Conservation (phyloP, 2,797 vertebrate genomes). For the Eidolon dupreanum region DNA sequence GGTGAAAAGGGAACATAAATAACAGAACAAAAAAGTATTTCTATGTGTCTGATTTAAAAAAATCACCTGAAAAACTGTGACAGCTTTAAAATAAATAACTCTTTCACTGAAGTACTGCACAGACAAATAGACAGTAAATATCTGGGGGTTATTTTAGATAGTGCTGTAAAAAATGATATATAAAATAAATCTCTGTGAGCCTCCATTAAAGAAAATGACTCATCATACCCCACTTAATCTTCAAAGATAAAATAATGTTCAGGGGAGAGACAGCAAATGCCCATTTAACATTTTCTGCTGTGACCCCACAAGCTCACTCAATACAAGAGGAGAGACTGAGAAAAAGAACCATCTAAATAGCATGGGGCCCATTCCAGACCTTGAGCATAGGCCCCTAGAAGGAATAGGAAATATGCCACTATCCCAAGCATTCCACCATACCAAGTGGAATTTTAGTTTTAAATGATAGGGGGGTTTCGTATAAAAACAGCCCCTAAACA, state of each 20-base stretch:
- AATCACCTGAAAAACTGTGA: not conserved
- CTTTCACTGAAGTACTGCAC: not conserved
- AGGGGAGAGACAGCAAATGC: not conserved
- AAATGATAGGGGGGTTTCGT: not conserved
- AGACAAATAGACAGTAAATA: not conserved
- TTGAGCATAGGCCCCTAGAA: accelerated
- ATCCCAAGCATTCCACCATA: not conserved
- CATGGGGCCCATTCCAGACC: not conserved
- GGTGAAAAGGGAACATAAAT: not conserved
- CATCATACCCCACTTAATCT: not conserved
- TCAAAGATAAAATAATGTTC: not conserved
- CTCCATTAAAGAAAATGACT: not conserved
- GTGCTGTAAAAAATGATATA: not conserved
- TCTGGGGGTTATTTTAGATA: not conserved
- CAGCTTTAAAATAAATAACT: not conserved
- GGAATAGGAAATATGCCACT: not conserved
- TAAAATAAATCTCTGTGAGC: not conserved
- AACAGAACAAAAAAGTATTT: not conserved
- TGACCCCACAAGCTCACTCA: not conserved
- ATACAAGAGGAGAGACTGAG: not conserved
- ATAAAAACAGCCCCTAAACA: not conserved
- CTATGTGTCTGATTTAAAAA: not conserved
- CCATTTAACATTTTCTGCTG: not conserved
- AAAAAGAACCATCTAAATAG: not conserved
- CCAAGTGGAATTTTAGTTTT: not conserved